Conservation (phyloP, 2,888 invertebrate species). For the Atrina japonica region DNA sequence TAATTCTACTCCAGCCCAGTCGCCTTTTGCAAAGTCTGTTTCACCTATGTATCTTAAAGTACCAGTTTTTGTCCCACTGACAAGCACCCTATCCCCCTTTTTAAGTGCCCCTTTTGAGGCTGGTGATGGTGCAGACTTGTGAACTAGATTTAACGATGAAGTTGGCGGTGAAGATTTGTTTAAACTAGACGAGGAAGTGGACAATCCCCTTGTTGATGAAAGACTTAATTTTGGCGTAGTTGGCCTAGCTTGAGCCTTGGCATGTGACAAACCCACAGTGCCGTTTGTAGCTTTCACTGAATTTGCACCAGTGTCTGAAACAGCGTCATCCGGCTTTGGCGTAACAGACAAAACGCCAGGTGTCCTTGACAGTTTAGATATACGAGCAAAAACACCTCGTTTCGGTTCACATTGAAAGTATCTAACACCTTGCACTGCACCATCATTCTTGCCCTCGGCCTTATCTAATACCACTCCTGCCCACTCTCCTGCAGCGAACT, state of each 20-base stretch:
- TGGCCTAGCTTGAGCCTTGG: conserved; percentile 44
- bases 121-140: conserved; percentile 43
- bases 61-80: conserved; percentile 87
- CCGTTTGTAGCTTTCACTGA: conserved; percentile 48
- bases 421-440: conserved; percentile 78
- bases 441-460: conserved; percentile 80
- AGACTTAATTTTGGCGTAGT: conserved; percentile 45
- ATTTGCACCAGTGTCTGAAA: conserved; percentile 43
- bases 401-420: conserved; percentile 81
- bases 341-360: conserved; percentile 55
- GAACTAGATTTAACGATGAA: conserved; percentile 17
- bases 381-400: conserved; percentile 80
- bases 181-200: conserved; percentile 68
- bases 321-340: conserved; percentile 44
- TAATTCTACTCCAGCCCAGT: conserved; percentile 97
- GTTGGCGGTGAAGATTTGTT: conserved; percentile 51
- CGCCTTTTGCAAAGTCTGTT: conserved; percentile 94
- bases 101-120: conserved; percentile 58
- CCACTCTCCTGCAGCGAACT: conserved; percentile 80
- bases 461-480: conserved; percentile 80
- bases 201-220: conserved; percentile 54
- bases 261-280: conserved; percentile 47
- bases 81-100: conserved; percentile 78
- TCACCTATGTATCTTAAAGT: conserved; percentile 91
- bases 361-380: conserved; percentile 86